Base-by-base conservation (phyloP, 2,888 invertebrate genomes). In the Litoditis marina region DNA sequence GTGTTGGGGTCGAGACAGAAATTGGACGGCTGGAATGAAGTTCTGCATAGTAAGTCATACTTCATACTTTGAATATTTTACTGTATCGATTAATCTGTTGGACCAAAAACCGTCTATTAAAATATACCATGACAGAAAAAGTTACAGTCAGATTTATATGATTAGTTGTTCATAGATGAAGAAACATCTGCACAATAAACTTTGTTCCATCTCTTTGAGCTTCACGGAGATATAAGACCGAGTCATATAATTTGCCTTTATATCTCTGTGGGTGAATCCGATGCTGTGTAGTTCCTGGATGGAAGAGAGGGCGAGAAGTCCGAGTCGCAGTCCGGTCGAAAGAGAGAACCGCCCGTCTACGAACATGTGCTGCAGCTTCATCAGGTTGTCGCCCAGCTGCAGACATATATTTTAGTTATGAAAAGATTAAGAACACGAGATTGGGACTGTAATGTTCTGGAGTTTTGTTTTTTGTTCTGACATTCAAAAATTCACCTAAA, bases 321-420 rank as follows among this genome's bases (percentile, higher is more conserved):
- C 73, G 25, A 81, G 60, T 52, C 78, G 64, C 11, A 81, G 62
- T 4, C 78, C 73, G 11, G 81, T 80, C 8, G 81, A 78, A 0
- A 81, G 71, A 1, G 78, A 77, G 63, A 81, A 81, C 4, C 80
- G 72, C 34, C 75, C 74, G 34, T 74, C 81, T 59, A 74, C 76
- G 63, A 79, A 81, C 52, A 76, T 68, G 54, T 66, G 69, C 1
- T 79, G 69, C 28, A 80, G 60, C 51, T 75, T 75, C 71, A 70
- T 71, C 60, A 81, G 66, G 65, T 81, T 81, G 31, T 78, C 73
- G 22, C 78, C 79, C 46, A 80, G 69, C 81, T 80, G 56, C 53
- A 75, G 63, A 44, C 32, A 25, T 36, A 46, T 5, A 27, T 13
- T n/a, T 51, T 62, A 44, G 19, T 44, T 5, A 22, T 44, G 44